Evolutionary conservation across 2,888 invertebrate species (phyloP), one percentile per base, ranked within the genome.

Genomic region (Ennomos fuscantarius): DNA sequence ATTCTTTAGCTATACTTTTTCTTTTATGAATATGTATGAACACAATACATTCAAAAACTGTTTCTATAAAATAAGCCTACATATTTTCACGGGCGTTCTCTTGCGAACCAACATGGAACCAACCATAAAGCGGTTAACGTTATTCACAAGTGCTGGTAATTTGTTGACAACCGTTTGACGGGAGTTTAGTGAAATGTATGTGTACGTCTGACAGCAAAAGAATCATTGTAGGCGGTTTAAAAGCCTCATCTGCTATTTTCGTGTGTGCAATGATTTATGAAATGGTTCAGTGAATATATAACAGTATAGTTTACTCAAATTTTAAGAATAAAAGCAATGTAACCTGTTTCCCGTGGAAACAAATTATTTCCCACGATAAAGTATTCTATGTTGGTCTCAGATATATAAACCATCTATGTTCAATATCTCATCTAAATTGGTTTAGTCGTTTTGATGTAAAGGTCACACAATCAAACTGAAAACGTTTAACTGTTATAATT

Each of bases 1-100:
- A 48, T 61, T 60, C 53, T 56, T 57, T 54, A 50, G 45, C 49
- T 51, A 53, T 58, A 62, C 65, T 60, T 67, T 67, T 65, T 65
- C 56, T 61, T 62, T 44, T 60, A 63, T 64, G 59, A 61, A 67
- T 67, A 65, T 64, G 54, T 52, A 66, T 65, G 53, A 58, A 46
- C 58, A 55, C 55, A 50, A 46, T 65, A 43, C 37, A 57, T 57
- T 61, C 54, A 47, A 1, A 57, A 63, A 63, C 63, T 52, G 60
- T 60, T 63, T 58, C 58, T 57, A 59, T 60, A 41, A 64, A 55
- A 61, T 51, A 55, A 55, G 55, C 56, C 56, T 54, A 61, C 59
- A 62, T 56, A 60, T 53, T 63, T 64, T 63, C 50, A 56, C 61
- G 41, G 46, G 46, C 51, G 54, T 58, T 63, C 48, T 63, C 47